Percentiles rank a stretch among this genome's conserved stretches.
Evolutionary conservation across 2,797 vertebrate genomes (phyloP).

Genomic region (Carapus acus): DNA sequence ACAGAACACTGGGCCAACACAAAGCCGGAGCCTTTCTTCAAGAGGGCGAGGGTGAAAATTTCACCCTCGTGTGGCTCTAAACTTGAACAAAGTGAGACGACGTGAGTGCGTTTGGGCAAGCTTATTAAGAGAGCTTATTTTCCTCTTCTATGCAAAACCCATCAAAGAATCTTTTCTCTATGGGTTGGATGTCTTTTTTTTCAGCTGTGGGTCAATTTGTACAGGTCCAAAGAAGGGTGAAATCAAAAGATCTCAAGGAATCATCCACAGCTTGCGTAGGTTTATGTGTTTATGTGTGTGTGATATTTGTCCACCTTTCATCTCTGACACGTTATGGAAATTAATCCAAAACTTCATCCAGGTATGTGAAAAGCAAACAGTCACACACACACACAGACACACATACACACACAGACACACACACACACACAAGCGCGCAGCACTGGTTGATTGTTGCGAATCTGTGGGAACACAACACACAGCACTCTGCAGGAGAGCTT

Average conservation of each 20-base stretch:
- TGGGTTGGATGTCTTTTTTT: too few species aligned
- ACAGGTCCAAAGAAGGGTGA: too few species aligned
- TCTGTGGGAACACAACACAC: conserved; percentile 23
- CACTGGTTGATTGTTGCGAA: background rate
- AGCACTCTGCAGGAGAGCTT: conserved; percentile 27
- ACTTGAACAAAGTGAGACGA: background rate
- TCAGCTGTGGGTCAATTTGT: too few species aligned
- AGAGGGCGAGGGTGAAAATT: conserved; percentile 7
- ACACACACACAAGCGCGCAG: too few species aligned
- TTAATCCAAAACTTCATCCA: conserved; percentile 31
- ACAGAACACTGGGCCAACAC: conserved; percentile 26
- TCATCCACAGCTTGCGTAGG: conserved; percentile 48
- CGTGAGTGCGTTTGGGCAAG: background rate
- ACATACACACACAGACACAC: too few species aligned
- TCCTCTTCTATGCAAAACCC: too few species aligned
- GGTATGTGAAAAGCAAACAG: conserved; percentile 36
- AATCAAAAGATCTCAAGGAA: conserved; percentile 26
- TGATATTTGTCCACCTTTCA: too few species aligned
- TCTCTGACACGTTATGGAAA: too few species aligned
- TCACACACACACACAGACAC: too few species aligned
- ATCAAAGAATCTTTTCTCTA: too few species aligned
- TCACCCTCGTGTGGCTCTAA: conserved; percentile 1
- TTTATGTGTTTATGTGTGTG: too few species aligned
- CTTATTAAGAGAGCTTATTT: too few species aligned
- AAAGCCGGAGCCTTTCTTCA: background rate